Evolutionary conservation across 2,113 vertebrate species (phyloP), one percentile per base, ranked within the genome.

Genomic region (Solea solea): DNA sequence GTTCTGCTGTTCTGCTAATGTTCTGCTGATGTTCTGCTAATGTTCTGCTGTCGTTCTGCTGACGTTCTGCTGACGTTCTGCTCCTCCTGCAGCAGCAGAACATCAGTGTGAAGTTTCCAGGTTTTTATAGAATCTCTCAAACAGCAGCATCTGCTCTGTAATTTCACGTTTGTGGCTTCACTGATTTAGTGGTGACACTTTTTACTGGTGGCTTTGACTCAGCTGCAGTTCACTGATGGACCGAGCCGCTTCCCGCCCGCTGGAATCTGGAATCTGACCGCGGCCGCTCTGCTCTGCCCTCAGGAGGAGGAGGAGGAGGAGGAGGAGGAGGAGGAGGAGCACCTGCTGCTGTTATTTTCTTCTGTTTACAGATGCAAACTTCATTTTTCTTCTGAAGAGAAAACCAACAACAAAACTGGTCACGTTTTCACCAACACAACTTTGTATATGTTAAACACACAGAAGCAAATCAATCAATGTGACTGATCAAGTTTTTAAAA

Each of bases 111-210:
- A 58, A 61, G 65, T 55, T 42, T 71, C 64, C 74, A 89, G 80
- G 86, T 88, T 92, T 92, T 90, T 88, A 91, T 91, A 89, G 87
- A 91, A 84, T 86, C 89, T 86, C 76, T 85, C 76, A 90, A 86
- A 84, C 82, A 84, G 86, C 83, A 89, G 82, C 84, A 90, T 8
- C 12, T 52, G 73, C 86, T 83, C 89, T 91, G 86, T 91, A 91
- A 91, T 91, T 91, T 90, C 9, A 86, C 88, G 79, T 50, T 74
- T 83, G 90, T 88, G 88, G 90, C 87, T 80, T 91, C 84, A 86
- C 91, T 90, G 91, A 91, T 94, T 93, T 91, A 90, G 91, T 91
- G 92, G 91, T 70, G 64, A 67, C 40, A 84, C 70, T 76, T 89
- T 56, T 86, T 88, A 80, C 91, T 90, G 84, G 87, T 54, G 77